phyloP scores from a whole-genome alignment of 2,888 invertebrate species.

The Dione vanillae region DNA sequence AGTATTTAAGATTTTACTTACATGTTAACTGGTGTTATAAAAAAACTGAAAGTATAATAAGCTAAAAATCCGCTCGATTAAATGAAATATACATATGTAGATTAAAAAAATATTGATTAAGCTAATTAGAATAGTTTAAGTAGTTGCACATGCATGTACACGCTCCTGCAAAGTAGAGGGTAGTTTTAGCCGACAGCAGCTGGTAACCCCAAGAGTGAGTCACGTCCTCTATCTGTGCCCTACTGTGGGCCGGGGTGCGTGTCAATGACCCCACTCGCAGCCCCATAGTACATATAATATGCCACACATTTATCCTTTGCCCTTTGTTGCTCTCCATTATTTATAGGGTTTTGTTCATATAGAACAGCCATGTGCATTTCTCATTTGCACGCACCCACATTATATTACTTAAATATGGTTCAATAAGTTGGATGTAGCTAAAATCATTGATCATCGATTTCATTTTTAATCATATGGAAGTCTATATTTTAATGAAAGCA shows the following conservation, averaged over 20 bases:
- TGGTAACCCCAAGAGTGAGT: constrained; percentile 81
- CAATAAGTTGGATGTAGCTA: constrained; percentile 5
- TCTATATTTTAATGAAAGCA: background rate
- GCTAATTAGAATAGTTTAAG: constrained; percentile 53
- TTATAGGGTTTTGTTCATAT: constrained; percentile 62
- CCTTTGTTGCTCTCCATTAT: constrained; percentile 75
- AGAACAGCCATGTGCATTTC: constrained; percentile 63
- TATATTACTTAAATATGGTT: constrained; percentile 36
- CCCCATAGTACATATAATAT: constrained; percentile 69
- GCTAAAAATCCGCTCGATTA: background rate
- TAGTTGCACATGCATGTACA: constrained; percentile 56
- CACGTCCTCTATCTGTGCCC: constrained; percentile 80
- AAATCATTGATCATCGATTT: background rate
- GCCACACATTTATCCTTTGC: constrained; percentile 76
- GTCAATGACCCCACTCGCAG: constrained; percentile 81
- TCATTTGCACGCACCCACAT: constrained; percentile 60
- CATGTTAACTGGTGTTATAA: background rate
- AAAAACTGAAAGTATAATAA: background rate
- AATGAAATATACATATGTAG: constrained; percentile 1
- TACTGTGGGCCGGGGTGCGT: constrained; percentile 79
- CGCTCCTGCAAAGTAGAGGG: constrained; percentile 63
- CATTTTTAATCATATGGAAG: background rate
- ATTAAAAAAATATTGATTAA: constrained; percentile 34
- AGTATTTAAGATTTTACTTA: background rate
- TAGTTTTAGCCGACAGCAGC: constrained; percentile 80